Conservation (phyloP, 1,140 invertebrate species). For the Prorops nasuta region DNA sequence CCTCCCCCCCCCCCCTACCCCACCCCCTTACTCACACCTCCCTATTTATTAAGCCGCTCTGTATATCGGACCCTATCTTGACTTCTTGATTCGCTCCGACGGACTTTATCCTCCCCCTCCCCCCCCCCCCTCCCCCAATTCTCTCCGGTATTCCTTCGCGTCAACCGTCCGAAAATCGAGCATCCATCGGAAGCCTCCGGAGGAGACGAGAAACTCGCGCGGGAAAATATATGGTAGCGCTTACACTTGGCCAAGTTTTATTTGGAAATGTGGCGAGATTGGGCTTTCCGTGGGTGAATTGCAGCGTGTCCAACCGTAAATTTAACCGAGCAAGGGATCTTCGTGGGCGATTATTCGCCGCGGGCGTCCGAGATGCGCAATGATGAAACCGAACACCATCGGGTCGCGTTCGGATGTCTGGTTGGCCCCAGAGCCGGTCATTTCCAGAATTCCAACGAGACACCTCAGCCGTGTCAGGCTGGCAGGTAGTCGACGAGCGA, state of each 20-base stretch:
- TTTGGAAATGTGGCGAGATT: conserved; percentile 27
- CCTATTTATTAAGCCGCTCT: neutral
- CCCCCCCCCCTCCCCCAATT: no score
- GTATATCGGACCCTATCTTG: neutral
- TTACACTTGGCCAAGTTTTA: conserved; percentile 15
- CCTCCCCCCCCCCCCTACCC: neutral
- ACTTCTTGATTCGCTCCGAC: neutral
- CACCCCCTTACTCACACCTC: neutral
- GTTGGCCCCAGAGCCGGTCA: conserved; percentile 19
- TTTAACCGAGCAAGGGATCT: conserved; percentile 31
- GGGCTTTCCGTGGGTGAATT: conserved; percentile 35
- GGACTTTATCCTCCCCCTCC: neutral
- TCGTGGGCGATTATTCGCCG: conserved; percentile 38
- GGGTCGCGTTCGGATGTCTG: conserved; percentile 29
- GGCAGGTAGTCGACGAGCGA: conserved; percentile 14
- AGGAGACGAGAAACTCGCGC: neutral
- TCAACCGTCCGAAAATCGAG: neutral
- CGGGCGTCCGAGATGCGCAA: conserved; percentile 36
- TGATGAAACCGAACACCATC: conserved; percentile 37
- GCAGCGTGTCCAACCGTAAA: conserved; percentile 34
- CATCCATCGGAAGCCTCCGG: neutral
- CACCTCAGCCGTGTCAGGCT: conserved; percentile 26
- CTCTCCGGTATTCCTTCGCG: neutral
- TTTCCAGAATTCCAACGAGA: conserved; percentile 37
- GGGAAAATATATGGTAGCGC: conserved; percentile 7